These are phyloP conservation scores for Salvelinus alpinus DNA, from an alignment of 2,113 vertebrate species.

Conservation along the genomic window DNA sequence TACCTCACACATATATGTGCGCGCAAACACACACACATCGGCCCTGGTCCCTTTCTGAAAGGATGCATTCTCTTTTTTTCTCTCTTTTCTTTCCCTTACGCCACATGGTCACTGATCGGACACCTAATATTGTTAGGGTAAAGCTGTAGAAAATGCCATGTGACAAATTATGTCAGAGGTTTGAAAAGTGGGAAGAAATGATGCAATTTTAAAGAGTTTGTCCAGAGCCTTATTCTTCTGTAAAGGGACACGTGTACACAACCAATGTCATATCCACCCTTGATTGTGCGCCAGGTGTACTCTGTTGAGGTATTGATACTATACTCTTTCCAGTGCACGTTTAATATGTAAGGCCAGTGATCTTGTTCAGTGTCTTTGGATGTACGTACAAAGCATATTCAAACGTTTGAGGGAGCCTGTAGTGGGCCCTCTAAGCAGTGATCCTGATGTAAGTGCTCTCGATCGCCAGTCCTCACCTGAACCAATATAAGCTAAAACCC, in stretches of 20 bases:
- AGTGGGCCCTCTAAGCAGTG: background rate
- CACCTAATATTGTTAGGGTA: too few species aligned
- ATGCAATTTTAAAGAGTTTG: too few species aligned
- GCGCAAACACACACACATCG: background rate
- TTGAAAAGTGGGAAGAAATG: too few species aligned
- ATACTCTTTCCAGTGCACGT: background rate
- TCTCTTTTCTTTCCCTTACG: too few species aligned
- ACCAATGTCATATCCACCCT: background rate
- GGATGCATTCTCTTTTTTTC: too few species aligned
- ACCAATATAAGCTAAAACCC: constrained; percentile 32
- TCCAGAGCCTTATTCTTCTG: too few species aligned
- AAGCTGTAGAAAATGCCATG: too few species aligned
- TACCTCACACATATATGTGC: too few species aligned
- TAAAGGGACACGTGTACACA: background rate
- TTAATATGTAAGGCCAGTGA: too few species aligned
- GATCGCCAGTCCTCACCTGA: background rate
- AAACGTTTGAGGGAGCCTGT: background rate
- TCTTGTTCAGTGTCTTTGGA: too few species aligned
- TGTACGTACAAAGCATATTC: constrained; percentile 4
- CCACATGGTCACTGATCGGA: too few species aligned
- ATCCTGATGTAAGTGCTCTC: background rate
- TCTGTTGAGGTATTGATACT: background rate
- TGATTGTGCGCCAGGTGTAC: background rate
- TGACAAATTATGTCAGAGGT: too few species aligned
- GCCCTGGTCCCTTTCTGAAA: constrained; percentile 24